These are phyloP conservation scores for Patella vulgata DNA, from an alignment of 1,140 invertebrate species.

Conservation along the genomic window DNA sequence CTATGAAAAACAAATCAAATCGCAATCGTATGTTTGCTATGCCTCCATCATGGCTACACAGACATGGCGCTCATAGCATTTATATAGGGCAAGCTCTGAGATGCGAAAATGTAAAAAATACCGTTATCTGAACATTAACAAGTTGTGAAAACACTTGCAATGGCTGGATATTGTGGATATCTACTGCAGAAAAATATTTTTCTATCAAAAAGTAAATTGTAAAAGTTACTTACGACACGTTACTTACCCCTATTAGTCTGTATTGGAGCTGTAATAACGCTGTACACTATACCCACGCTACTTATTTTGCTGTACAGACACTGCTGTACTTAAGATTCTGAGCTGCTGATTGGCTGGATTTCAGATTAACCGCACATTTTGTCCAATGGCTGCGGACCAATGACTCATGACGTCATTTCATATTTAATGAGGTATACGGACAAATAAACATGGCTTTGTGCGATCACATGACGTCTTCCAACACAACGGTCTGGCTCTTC, in stretches of 20 bases:
- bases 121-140: slow-evolving; percentile 15
- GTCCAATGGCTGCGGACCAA: slow-evolving; percentile 43
- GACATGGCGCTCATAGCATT: slow-evolving; percentile 41
- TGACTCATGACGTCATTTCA: slow-evolving; percentile 39
- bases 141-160: slow-evolving; percentile 20
- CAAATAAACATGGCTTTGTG: slow-evolving; percentile 20
- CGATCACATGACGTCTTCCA: slow-evolving; percentile 20
- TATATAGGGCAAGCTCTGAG: slow-evolving; percentile 8
- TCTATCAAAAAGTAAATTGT: neutral
- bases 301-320: slow-evolving; percentile 13
- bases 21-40: slow-evolving; percentile 7
- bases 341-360: slow-evolving; percentile 43
- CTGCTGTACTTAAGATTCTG: slow-evolving; percentile 1
- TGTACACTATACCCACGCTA: slow-evolving; percentile 23
- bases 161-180: slow-evolving; percentile 20
- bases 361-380: slow-evolving; percentile 31
- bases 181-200: slow-evolving; percentile 35
- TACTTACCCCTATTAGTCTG: too few species aligned
- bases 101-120: slow-evolving; percentile 32
- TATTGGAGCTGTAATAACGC: too few species aligned
- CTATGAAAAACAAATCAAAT: neutral
- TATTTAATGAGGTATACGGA: slow-evolving; percentile 20
- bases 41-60: slow-evolving; percentile 20
- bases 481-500: too few species aligned
- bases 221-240: neutral